Conservation (phyloP, 2,888 invertebrate species). For the Epirrita christyi region DNA sequence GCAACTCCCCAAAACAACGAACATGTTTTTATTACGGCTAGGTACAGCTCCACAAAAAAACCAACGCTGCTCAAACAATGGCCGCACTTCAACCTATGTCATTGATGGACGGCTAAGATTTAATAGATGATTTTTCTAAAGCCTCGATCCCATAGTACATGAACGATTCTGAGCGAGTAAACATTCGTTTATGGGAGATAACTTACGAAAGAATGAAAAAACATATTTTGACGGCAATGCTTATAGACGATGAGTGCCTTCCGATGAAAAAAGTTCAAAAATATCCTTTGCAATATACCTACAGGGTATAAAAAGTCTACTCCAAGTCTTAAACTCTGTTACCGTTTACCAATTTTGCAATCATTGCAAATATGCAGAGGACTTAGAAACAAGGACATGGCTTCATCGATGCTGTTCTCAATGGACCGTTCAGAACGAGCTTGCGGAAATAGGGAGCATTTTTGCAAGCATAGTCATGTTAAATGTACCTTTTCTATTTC, state of each 20-base stretch:
- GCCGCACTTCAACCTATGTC: conserved; percentile 40
- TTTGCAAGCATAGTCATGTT: too few relatives aligned
- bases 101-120: conserved; percentile 56
- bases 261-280: too few relatives aligned
- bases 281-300: too few relatives aligned
- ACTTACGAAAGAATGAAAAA: too few relatives aligned
- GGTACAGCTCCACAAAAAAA: conserved; percentile 9
- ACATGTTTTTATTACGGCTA: conserved; percentile 7
- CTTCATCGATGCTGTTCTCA: too few relatives aligned
- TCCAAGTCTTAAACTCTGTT: neutral
- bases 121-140: conserved; percentile 69
- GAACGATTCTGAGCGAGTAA: neutral
- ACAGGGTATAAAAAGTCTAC: too few relatives aligned
- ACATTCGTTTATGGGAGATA: neutral
- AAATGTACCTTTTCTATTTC: too few relatives aligned
- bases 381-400: neutral
- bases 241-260: too few relatives aligned
- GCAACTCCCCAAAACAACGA: conserved; percentile 7
- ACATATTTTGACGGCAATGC: too few relatives aligned
- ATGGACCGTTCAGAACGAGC: too few relatives aligned
- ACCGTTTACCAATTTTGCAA: neutral
- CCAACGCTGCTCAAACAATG: conserved; percentile 24
- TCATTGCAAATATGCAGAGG: neutral
- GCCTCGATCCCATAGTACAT: neutral
- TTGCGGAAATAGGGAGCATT: too few relatives aligned